Base-by-base conservation (phyloP, 2,797 vertebrate species). In the Sebastes umbrosus region DNA sequence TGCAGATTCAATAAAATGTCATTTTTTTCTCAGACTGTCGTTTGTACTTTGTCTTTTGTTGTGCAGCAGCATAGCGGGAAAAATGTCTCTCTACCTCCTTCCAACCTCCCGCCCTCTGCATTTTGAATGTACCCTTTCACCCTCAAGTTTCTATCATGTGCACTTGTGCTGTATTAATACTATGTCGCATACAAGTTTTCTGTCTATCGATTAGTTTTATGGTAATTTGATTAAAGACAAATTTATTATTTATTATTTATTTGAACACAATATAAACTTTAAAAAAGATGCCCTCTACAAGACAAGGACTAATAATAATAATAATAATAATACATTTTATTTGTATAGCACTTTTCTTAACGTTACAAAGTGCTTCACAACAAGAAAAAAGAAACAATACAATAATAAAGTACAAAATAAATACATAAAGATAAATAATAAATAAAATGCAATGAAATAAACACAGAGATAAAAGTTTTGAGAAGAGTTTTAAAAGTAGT, bases 1-100 rank as follows among this genome's bases (percentile, higher is more conserved):
- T 94, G 91, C 93, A 93, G 92, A 95, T 91, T 94, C 93, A 96
- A 96, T 95, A 95, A 96, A 96, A 94, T 95, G 91, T 94, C 93
- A 86, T 96, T 95, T 95, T 92, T 93, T 96, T 93, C 94, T 95
- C 94, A 94, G 87, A 82, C 77, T 86, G 31, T 77, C 18, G 76
- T 88, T 73, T 84, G 77, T 80, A 31, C 34, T 24, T 0, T 0
- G 0, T 62, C 20, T 64, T 16, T 0, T 69, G 9, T 70, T 43
- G n/a, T 24, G 29, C 18, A 29, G 25, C 54, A 46, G 57, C 14
- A 46, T 11, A n/a, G 31, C 1, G 3, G 39, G 36, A 34, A 29
- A 32, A 1, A 39, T 66, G 12, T 20, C 14, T 8, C 2, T 52
- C 16, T 18, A 13, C 32, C 32, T 58, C 11, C 54, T 31, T 20